These are phyloP conservation scores for Rhea americana DNA, from an alignment of 2,113 vertebrate genomes.

Conservation along the genomic window DNA sequence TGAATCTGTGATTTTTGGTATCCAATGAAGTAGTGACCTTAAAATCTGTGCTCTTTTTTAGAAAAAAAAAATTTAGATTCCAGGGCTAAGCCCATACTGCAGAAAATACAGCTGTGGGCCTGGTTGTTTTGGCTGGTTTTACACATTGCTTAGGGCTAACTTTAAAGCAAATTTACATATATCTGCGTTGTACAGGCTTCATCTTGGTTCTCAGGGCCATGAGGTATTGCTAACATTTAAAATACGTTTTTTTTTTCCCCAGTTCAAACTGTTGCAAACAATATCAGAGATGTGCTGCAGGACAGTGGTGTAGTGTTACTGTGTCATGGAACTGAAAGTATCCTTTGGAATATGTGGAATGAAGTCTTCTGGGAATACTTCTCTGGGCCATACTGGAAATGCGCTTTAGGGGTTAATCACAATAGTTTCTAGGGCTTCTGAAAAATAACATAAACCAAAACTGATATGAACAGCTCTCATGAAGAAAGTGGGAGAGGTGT, in stretches of 20 bases:
- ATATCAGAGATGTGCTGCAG: fast-evolving
- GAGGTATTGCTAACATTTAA: background rate
- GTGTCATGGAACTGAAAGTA: too few species aligned
- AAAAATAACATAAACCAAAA: background rate
- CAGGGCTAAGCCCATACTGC: background rate
- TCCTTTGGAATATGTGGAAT: background rate
- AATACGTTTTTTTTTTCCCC: background rate
- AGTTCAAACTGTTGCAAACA: background rate
- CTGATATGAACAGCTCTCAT: background rate
- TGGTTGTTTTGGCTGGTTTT: background rate
- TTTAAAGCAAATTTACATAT: background rate
- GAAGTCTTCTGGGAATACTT: background rate
- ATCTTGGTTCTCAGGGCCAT: background rate
- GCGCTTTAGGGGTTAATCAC: background rate
- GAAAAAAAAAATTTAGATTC: background rate
- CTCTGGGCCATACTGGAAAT: background rate
- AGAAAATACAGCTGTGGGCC: background rate
- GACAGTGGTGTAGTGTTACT: too few species aligned
- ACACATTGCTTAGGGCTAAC: background rate
- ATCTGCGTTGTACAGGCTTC: background rate
- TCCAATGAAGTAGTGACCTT: background rate
- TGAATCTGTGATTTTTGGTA: background rate
- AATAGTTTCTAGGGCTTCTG: background rate
- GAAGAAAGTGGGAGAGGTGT: background rate
- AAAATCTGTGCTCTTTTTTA: background rate